These are phyloP conservation scores for Karalla daura DNA, from an alignment of 2,797 vertebrate genomes.

Conservation along the genomic window DNA sequence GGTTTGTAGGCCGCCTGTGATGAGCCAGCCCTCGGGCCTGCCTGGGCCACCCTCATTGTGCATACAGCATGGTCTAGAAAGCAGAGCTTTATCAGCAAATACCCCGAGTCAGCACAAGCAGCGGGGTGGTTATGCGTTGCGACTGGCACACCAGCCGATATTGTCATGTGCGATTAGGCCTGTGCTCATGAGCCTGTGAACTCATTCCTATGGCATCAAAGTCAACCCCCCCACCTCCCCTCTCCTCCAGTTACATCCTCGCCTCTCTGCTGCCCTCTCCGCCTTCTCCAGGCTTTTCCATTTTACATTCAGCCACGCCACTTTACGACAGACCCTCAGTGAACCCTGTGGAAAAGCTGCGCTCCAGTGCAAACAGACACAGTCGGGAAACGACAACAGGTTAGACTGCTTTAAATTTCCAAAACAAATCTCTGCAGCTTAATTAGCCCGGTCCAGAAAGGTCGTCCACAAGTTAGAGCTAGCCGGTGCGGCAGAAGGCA, in stretches of 20 bases:
- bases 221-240: constrained; percentile 58
- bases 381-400: constrained; percentile 42
- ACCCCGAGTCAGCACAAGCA: constrained; percentile 78
- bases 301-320: constrained; percentile 39
- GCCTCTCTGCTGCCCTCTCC: constrained; percentile 56
- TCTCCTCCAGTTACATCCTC: constrained; percentile 58
- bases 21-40: constrained; percentile 64
- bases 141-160: constrained; percentile 84
- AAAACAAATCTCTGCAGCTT: constrained; percentile 66
- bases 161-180: constrained; percentile 84
- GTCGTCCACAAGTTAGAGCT: constrained; percentile 57
- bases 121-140: constrained; percentile 73
- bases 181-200: constrained; percentile 81
- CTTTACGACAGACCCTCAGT: constrained; percentile 46
- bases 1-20: constrained; percentile 52
- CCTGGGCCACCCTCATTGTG: constrained; percentile 76
- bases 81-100: constrained; percentile 81
- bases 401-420: constrained; percentile 58
- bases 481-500: constrained; percentile 34
- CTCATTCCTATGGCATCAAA: constrained; percentile 80
- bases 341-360: constrained; percentile 45
- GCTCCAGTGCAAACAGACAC: constrained; percentile 40
- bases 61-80: constrained; percentile 79
- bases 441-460: constrained; percentile 52
- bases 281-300: constrained; percentile 41